Evolutionary conservation across 2,888 invertebrate species (phyloP).

Genomic region (Dyspetes luteomarginatus): DNA sequence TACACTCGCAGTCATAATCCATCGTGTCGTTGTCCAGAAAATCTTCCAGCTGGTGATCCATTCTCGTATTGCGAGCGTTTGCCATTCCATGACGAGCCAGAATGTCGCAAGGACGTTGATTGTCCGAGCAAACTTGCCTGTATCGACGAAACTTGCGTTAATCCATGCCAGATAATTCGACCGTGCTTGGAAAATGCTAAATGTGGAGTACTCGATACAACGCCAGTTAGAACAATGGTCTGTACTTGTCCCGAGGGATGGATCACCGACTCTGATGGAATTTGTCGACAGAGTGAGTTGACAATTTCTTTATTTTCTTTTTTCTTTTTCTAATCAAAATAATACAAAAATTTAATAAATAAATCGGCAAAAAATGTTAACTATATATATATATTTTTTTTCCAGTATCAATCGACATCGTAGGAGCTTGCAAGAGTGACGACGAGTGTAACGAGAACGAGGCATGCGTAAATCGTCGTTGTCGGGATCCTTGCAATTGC

Average conservation of each 20-base stretch:
- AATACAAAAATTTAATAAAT: no score
- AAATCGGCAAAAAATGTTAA: neutral
- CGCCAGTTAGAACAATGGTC: conserved; percentile 94
- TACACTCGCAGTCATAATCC: conserved; percentile 92
- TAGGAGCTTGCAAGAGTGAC: conserved; percentile 90
- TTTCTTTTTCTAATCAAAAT: neutral
- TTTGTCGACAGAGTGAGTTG: conserved; percentile 88
- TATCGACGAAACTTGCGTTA: conserved; percentile 90
- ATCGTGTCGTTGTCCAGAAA: conserved; percentile 92
- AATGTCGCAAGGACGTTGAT: conserved; percentile 91
- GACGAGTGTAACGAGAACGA: conserved; percentile 91
- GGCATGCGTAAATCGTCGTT: conserved; percentile 93
- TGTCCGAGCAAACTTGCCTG: conserved; percentile 93
- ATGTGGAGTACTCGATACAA: conserved; percentile 93
- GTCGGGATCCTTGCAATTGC: conserved; percentile 94
- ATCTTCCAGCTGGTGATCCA: conserved; percentile 92
- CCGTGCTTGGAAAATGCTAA: conserved; percentile 91
- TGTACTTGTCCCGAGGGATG: conserved; percentile 94
- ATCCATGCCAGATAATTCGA: conserved; percentile 90
- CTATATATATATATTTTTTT: conserved; percentile 74
- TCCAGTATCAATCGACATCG: conserved; percentile 85
- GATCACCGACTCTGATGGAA: conserved; percentile 91
- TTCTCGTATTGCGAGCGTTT: conserved; percentile 89
- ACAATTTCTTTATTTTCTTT: neutral
- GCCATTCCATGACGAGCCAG: conserved; percentile 84